phyloP scores from a whole-genome alignment of 2,888 invertebrate genomes.

The Coleophora flavipennella region DNA sequence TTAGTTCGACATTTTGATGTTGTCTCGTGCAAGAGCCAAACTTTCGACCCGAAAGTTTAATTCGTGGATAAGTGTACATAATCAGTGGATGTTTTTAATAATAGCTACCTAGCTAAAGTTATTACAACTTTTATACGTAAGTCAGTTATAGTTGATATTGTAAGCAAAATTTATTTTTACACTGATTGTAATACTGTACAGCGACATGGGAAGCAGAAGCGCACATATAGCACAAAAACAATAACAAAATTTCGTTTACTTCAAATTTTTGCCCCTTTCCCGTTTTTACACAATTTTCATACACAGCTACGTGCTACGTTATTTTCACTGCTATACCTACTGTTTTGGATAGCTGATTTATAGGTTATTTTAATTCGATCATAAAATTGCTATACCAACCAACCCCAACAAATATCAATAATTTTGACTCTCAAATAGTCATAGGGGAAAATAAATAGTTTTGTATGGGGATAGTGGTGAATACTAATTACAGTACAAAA shows the following conservation, averaged over 20 bases:
- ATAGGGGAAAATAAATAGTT: too few species aligned
- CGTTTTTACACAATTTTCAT: too few species aligned
- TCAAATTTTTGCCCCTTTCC: too few species aligned
- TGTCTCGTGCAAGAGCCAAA: slow-evolving; percentile 37
- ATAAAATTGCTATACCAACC: too few species aligned
- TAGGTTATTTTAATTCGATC: too few species aligned
- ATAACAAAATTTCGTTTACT: background rate
- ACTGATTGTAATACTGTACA: slow-evolving; percentile 40
- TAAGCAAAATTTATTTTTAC: slow-evolving; percentile 56
- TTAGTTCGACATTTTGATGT: slow-evolving; percentile 53
- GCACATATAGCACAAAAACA: slow-evolving; percentile 50
- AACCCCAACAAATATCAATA: too few species aligned
- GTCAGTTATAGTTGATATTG: slow-evolving; percentile 38
- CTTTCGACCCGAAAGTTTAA: slow-evolving; percentile 13
- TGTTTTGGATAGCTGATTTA: too few species aligned
- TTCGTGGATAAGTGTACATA: slow-evolving; percentile 22
- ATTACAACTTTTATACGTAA: slow-evolving; percentile 55
- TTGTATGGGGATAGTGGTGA: background rate
- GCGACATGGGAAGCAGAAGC: slow-evolving; percentile 36
- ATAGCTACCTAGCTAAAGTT: slow-evolving; percentile 19
- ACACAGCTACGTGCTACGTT: too few species aligned
- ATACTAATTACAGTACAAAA: background rate
- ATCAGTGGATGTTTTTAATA: slow-evolving; percentile 30
- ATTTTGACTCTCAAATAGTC: too few species aligned
- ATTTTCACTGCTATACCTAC: too few species aligned